Evolutionary conservation across 2,113 vertebrate genomes (phyloP).

Genomic region (Todiramphus saurophagus): DNA sequence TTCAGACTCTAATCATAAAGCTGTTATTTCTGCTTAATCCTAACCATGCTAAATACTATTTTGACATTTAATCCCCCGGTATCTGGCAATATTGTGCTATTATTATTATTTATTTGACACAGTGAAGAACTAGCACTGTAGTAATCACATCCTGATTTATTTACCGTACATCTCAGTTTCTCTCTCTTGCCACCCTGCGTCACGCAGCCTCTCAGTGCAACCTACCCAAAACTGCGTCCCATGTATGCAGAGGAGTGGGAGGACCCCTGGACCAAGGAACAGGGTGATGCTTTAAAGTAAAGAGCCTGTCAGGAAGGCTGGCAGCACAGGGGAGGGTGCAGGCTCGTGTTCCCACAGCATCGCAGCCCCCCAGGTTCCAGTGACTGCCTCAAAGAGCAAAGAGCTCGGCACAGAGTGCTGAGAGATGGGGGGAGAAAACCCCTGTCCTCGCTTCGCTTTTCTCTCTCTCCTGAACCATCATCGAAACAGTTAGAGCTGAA

Average conservation of each 20-base stretch:
- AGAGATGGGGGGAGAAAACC: background rate
- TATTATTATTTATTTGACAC: background rate
- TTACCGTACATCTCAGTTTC: background rate
- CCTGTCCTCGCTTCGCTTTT: background rate
- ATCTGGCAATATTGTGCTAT: background rate
- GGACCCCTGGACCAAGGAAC: rapidly evolving
- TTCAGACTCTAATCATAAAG: conserved; percentile 20
- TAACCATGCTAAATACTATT: conserved; percentile 7
- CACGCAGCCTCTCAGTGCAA: background rate
- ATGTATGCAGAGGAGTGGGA: rapidly evolving
- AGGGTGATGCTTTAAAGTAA: background rate
- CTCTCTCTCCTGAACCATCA: background rate
- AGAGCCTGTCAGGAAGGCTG: background rate
- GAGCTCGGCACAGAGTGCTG: background rate
- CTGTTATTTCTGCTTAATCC: conserved; percentile 27
- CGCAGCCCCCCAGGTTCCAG: background rate
- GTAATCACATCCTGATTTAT: background rate
- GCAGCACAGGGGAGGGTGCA: background rate
- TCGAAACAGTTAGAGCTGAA: background rate
- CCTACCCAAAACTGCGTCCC: background rate
- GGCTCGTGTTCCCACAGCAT: rapidly evolving
- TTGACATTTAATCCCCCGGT: background rate
- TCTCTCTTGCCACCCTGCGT: background rate
- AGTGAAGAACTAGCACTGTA: background rate
- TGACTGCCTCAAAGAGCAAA: background rate